Conservation (phyloP, 2,797 vertebrate genomes). For the Chlorospingus flavigularis region DNA sequence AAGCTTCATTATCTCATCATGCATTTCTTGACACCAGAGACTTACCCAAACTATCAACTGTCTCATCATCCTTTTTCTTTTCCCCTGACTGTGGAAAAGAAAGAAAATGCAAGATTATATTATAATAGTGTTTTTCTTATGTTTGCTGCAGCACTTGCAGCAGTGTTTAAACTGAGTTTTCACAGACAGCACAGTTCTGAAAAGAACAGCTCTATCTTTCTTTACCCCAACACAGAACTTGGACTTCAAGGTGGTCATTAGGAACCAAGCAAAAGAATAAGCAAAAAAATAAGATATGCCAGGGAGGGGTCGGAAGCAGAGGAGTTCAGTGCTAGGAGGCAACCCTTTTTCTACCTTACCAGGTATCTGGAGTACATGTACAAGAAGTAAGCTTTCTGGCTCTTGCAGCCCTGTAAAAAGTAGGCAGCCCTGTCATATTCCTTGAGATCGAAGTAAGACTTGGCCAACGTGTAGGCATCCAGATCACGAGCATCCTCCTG, state of each 20-base stretch:
- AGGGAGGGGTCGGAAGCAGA: background rate
- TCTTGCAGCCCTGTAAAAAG: slow-evolving; percentile 92
- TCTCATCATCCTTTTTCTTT: slow-evolving; percentile 99
- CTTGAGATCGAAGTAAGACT: slow-evolving; percentile 97
- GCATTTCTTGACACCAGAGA: background rate
- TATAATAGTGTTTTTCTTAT: background rate
- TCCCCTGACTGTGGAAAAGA: slow-evolving; percentile 87
- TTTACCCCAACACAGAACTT: background rate
- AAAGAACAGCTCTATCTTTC: background rate
- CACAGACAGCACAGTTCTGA: background rate
- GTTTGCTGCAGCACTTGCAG: background rate
- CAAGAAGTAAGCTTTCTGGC: slow-evolving; percentile 96
- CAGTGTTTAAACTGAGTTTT: background rate
- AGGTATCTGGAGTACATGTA: slow-evolving; percentile 99
- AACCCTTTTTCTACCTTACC: slow-evolving; percentile 74
- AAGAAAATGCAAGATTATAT: background rate
- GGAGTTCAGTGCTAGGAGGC: background rate
- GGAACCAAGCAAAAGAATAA: background rate
- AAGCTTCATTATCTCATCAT: background rate
- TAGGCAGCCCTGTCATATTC: slow-evolving; percentile 97
- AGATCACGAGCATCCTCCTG: slow-evolving; percentile 95
- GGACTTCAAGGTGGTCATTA: background rate
- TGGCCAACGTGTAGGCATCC: slow-evolving; percentile 93
- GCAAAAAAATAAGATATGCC: background rate
- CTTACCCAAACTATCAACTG: slow-evolving; percentile 97